A percentile compares a stretch with the other conserved stretches of the same genome.
These are phyloP conservation scores for Oxytorus armatus DNA, from an alignment of 2,888 invertebrate genomes.

Conservation along the genomic window DNA sequence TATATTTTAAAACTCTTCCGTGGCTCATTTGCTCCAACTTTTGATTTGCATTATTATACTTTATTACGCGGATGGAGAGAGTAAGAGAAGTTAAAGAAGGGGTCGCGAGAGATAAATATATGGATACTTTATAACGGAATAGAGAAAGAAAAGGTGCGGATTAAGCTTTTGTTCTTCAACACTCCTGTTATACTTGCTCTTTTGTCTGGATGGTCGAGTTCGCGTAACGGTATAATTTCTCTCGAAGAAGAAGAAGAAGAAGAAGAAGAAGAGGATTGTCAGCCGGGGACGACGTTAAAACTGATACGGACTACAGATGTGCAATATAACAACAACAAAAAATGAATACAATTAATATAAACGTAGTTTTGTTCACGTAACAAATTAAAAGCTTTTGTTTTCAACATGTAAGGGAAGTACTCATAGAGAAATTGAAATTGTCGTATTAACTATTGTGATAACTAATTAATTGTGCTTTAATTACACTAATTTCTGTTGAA, in stretches of 20 bases:
- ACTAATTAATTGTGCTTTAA: too few relatives aligned
- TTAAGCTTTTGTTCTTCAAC: conserved; percentile 56
- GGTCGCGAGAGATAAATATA: conserved; percentile 30
- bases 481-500: too few relatives aligned
- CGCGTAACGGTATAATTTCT: conserved; percentile 57
- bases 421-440: too few relatives aligned
- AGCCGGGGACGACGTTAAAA: conserved; percentile 32
- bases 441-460: too few relatives aligned
- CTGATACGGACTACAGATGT: conserved; percentile 5
- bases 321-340: conserved; percentile 6
- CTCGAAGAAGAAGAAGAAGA: conserved; percentile 1
- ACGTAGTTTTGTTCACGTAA: too few relatives aligned
- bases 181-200: conserved; percentile 37
- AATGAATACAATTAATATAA: neutral
- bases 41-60: conserved; percentile 14
- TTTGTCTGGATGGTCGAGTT: conserved; percentile 56
- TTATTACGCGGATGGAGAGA: neutral
- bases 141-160: conserved; percentile 9
- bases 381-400: too few relatives aligned
- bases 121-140: conserved; percentile 44
- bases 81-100: neutral
- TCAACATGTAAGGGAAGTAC: too few relatives aligned
- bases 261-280: conserved; percentile 40
- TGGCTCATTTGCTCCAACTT: neutral
- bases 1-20: neutral